phyloP scores from a whole-genome alignment of 2,113 vertebrate genomes.

The Pica pica region DNA sequence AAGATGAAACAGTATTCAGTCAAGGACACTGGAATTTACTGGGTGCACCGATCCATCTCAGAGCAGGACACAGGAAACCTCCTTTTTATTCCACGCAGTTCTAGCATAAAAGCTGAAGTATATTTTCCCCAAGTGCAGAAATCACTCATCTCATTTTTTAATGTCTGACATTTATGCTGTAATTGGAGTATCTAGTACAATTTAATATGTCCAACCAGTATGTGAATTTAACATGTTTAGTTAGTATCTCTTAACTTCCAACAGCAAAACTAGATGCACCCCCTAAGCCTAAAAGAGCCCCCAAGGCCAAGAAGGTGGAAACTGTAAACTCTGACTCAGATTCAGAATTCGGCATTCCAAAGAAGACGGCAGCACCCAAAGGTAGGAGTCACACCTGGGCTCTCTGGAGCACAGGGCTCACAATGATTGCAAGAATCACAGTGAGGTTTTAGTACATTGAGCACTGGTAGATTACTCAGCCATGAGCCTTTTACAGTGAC shows the following conservation, averaged over 20 bases:
- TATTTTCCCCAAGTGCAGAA: neutral
- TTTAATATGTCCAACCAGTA: neutral
- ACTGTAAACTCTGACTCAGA: slow-evolving; percentile 90
- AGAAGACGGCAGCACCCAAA: slow-evolving; percentile 82
- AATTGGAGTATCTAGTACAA: neutral
- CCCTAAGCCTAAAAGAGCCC: slow-evolving; percentile 85
- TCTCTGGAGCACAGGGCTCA: neutral
- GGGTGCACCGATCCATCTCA: neutral
- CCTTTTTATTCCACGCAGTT: neutral
- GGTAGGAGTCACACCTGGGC: slow-evolving; percentile 50
- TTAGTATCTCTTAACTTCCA: slow-evolving; percentile 34
- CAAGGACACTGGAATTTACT: neutral
- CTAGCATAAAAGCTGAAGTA: neutral
- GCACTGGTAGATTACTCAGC: neutral
- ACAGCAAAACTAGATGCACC: slow-evolving; percentile 81
- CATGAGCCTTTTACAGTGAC: neutral
- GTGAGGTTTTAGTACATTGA: neutral
- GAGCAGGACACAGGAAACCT: neutral
- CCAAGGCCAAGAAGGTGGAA: slow-evolving; percentile 89
- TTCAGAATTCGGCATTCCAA: slow-evolving; percentile 87
- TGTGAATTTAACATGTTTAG: neutral
- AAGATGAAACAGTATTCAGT: neutral
- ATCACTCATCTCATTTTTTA: neutral
- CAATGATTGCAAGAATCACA: accelerated
- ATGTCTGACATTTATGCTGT: neutral